Base-by-base conservation (phyloP, 2,113 vertebrate genomes). In the Danio rerio region DNA sequence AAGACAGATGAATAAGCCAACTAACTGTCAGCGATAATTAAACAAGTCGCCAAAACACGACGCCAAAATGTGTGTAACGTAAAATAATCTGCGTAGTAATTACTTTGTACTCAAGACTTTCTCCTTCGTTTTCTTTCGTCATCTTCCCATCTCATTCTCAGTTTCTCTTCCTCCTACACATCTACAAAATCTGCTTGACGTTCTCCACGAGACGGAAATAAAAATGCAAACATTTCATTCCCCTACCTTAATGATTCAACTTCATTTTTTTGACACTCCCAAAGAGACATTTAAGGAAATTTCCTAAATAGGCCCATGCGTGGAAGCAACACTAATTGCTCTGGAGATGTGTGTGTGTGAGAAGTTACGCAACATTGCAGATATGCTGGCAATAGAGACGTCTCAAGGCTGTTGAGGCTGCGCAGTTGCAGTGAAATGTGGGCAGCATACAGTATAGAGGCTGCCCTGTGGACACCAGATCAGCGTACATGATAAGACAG, bases 351-450 rank as follows among this genome's bases (percentile, higher is more conserved):
- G 31, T 45, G 31, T 78, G 31, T 50, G 63, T n/a, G 40, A 11
- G 31, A 63, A 74, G 80, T 74, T 81, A 81, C 73, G 80, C 56
- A 81, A 74, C 72, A 76, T 66, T 82, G 72, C 72, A 47, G 59
- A 53, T 62, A 52, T 0, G 16, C 77, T 55, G 21, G 61, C 77
- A 79, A 79, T 66, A 78, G 59, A 78, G 62, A 79, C 63, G 77
- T 79, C 75, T 63, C 6, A 45, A 78, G 59, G 74, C 74, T 40
- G 74, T 50, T 77, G 45, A 77, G 56, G 20, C 13, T 59, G 55
- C 18, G 42, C 55, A 20, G 73, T 61, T 21, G 12, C 20, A 63
- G 75, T 50, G 20, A n/a, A 78, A 78, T 31, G 75, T 63, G 47
- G 59, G 59, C 20, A 59, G 75, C 45, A 63, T 31, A 31, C 31